Evolutionary conservation across 2,797 vertebrate species (phyloP), one percentile per base, ranked within the genome.

Genomic region (Hemibagrus guttatus): DNA sequence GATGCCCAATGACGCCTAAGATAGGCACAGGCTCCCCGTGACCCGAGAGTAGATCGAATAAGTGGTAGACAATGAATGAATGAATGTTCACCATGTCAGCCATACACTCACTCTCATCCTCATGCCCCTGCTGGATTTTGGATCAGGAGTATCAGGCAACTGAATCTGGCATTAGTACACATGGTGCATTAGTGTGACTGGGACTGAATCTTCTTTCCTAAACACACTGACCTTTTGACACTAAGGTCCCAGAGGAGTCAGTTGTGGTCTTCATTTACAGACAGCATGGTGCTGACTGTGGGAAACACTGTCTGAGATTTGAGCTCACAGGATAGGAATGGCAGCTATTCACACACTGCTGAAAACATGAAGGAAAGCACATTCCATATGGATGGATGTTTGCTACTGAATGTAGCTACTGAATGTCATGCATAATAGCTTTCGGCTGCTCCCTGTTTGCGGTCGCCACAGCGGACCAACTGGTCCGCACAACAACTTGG

Each of bases 201-300:
- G 80, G 21, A 56, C 59, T 12, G 21, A 58, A 84, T 46, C n/a
- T 28, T 79, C 13, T 87, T 83, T 64, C 63, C 71, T 69, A 42
- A 58, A 86, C 56, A 58, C 61, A 72, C 78, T 78, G 82, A 87
- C 83, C 75, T 78, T 39, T 80, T 85, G 71, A 86, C 90, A 75
- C 81, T 19, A 66, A 46, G 85, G n/a, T 87, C 58, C 82, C 16
- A 72, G 72, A 83, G 81, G 84, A 63, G 76, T 88, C 87, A 84
- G 64, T 79, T 84, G 39, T 76, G 46, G 35, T 58, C 64, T 86
- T 16, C 42, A 75, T 79, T 88, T 88, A 83, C 61, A 79, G 81
- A 81, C 83, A 54, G 75, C 54, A 46, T 79, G 58, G 83, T 80
- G 59, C 42, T 79, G 72, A 75, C 76, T 84, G 86, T 84, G 86